Base-by-base conservation (phyloP, 2,113 vertebrate genomes). In the Rafetus swinhoei region DNA sequence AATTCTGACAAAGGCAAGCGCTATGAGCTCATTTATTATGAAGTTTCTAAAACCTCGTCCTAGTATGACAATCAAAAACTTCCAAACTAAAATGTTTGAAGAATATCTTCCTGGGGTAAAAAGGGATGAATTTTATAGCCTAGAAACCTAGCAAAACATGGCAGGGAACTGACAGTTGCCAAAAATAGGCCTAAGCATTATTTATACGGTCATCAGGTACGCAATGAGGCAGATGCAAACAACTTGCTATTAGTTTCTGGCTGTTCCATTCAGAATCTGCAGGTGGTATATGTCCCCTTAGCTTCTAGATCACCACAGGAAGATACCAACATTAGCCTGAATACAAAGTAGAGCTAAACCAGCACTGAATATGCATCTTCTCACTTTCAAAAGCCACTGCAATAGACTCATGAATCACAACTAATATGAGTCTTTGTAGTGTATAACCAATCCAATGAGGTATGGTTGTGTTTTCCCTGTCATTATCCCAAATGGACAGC, bases 201-300 rank as follows among this genome's bases (percentile, higher is more conserved):
- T 84, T 93, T 90, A 79, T 16, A 39, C 21, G 45, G 52, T 85
- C 82, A 93, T 88, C 90, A 88, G 45, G 24, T 77, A 72, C 85
- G 18, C 74, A 29, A 53, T 4, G 4, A 84, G 53, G 32, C 45
- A 88, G 50, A 54, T 79, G 24, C 32, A 82, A 89, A 90, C 35
- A 89, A 50, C 76, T 82, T 18, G 35, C 2, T 35, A 39, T 93
- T 76, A 90, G 62, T 62, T 6, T 25, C 52, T n/a, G 7, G 7
- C 21, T 69, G 62, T 76, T 59, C 9, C 76, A 32, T 92, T 59
- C 54, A 52, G 79, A 84, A 84, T 69, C 86, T 80, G 52, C 79
- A 90, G 62, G 79, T 79, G 57, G 60, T 24, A n/a, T 53, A 11
- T 9, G 85, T 77, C 90, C 24, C 22, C 62, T 45, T 62, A 59